A percentile compares a stretch with the other conserved stretches of the same genome.
These are phyloP conservation scores for Baccha elongata DNA, from an alignment of 2,888 invertebrate species.

Conservation along the genomic window DNA sequence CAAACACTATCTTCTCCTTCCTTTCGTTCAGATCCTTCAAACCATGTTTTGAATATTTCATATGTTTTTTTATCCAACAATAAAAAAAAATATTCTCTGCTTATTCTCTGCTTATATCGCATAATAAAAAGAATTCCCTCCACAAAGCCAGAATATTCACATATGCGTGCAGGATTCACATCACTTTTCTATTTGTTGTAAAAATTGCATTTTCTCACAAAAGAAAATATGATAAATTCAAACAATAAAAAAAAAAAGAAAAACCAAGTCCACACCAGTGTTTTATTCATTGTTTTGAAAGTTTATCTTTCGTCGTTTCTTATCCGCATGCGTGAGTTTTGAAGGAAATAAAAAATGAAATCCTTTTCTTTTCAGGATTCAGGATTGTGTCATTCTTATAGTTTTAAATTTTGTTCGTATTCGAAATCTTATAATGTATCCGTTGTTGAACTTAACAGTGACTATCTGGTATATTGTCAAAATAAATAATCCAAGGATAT, in stretches of 20 bases:
- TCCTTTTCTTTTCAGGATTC: conserved; percentile 13
- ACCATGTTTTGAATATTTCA: too few relatives aligned
- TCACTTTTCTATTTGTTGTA: conserved; percentile 10
- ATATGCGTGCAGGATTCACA: conserved; percentile 15
- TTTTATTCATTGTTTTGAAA: conserved; percentile 20
- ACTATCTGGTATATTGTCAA: too few relatives aligned
- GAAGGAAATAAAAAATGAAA: neutral
- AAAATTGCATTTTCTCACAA: conserved; percentile 42
- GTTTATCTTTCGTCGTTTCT: neutral
- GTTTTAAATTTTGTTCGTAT: too few relatives aligned
- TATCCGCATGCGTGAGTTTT: conserved; percentile 18
- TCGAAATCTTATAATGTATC: too few relatives aligned
- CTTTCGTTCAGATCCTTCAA: too few relatives aligned
- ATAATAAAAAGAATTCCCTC: neutral
- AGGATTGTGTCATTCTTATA: conserved; percentile 31
- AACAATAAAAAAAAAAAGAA: neutral
- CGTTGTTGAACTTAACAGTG: too few relatives aligned
- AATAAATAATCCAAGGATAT: too few relatives aligned
- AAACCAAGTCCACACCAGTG: conserved; percentile 1
- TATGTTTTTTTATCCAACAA: too few relatives aligned
- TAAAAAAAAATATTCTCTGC: too few relatives aligned
- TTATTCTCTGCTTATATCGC: too few relatives aligned
- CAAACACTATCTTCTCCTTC: too few relatives aligned
- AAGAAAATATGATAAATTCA: conserved; percentile 17
- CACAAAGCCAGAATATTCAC: conserved; percentile 15